phyloP scores from a whole-genome alignment of 2,113 vertebrate genomes.

The Pteruthius melanotis region DNA sequence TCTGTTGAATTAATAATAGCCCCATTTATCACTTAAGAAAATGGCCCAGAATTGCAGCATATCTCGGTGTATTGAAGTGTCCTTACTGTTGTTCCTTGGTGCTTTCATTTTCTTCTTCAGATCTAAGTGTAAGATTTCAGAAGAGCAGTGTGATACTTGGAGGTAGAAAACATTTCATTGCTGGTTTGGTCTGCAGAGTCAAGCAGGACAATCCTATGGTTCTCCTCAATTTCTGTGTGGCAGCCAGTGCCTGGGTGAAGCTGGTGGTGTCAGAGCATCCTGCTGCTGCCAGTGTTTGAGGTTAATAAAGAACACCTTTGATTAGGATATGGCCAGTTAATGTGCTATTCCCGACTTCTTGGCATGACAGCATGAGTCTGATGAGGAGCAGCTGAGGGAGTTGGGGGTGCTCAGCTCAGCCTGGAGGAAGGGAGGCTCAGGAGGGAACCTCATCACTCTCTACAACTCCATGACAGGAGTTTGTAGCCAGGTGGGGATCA shows the following conservation, averaged over 20 bases:
- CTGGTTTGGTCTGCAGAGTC: background rate
- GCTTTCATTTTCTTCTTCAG: background rate
- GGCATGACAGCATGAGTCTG: background rate
- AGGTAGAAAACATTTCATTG: background rate
- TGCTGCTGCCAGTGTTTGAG: background rate
- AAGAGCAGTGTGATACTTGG: background rate
- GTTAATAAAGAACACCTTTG: background rate
- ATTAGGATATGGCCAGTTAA: background rate
- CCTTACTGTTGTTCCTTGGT: background rate
- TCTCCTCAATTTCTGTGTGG: background rate
- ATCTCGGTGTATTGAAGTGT: background rate
- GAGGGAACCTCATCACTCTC: background rate
- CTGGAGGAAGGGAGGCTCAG: background rate
- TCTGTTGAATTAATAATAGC: conserved; percentile 30
- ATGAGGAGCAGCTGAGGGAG: background rate
- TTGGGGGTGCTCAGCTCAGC: background rate
- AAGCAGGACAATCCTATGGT: rapidly evolving
- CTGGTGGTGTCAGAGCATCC: background rate
- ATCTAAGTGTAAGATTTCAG: background rate
- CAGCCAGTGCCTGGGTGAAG: background rate
- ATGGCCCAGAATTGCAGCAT: background rate
- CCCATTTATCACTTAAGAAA: conserved; percentile 20
- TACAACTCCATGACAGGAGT: background rate
- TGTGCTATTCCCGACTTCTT: background rate
- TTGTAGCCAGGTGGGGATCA: background rate